A percentile compares a stretch with the other conserved stretches of the same genome.
phyloP scores from a whole-genome alignment of 1,140 invertebrate species.

The Diachasmimorpha longicaudata region DNA sequence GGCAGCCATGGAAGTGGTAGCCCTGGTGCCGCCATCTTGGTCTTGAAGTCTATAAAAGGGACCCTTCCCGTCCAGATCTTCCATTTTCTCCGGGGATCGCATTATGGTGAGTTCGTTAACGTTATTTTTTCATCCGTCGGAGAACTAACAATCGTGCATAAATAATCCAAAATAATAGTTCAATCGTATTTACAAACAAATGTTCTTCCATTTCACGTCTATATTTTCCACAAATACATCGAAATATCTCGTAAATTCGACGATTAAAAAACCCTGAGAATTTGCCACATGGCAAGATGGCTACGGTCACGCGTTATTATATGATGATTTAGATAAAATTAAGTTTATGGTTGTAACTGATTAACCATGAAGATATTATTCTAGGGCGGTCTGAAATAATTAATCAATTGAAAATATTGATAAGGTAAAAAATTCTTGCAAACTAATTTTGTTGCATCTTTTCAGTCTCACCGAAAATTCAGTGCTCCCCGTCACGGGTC shows the following conservation, averaged over 20 bases:
- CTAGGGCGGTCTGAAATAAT: conserved; percentile 65
- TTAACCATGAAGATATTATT: conserved; percentile 57
- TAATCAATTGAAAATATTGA: neutral
- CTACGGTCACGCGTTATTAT: conserved; percentile 23
- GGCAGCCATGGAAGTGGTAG: neutral
- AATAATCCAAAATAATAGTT: conserved; percentile 1
- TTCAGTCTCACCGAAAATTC: conserved; percentile 99
- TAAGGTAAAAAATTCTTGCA: neutral
- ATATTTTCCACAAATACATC: neutral
- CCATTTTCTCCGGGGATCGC: conserved; percentile 39
- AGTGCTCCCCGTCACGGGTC: conserved; percentile 99
- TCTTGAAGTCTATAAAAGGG: conserved; percentile 20
- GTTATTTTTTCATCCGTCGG: conserved; percentile 8
- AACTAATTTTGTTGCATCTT: conserved; percentile 41
- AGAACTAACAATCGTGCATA: conserved; percentile 5
- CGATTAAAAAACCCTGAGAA: neutral
- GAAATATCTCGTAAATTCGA: neutral
- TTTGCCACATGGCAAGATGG: conserved; percentile 3
- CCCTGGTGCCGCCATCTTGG: neutral
- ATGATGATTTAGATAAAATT: conserved; percentile 59
- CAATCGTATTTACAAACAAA: neutral
- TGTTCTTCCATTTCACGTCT: neutral
- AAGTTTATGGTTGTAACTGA: conserved; percentile 60
- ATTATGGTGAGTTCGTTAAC: conserved; percentile 39
- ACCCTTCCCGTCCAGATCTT: conserved; percentile 10